Conservation (phyloP, 2,797 vertebrate genomes). For the Parauchenoglanis punctatus region DNA sequence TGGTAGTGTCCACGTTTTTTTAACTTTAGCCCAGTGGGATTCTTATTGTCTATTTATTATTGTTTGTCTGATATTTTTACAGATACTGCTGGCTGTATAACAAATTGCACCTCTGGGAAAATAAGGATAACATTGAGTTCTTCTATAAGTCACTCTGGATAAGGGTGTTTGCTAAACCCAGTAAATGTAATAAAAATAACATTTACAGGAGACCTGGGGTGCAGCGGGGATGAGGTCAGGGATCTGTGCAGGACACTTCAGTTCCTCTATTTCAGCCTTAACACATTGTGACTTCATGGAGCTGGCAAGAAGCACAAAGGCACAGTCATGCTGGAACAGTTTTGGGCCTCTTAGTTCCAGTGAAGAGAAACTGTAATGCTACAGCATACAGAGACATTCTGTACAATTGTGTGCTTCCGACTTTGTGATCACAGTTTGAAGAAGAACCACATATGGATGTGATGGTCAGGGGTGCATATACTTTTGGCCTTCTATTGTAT, state of each 20-base stretch:
- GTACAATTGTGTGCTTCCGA: not conserved
- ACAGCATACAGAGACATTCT: not conserved
- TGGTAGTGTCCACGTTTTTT: too few species aligned
- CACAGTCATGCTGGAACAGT: not conserved
- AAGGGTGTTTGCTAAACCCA: too few species aligned
- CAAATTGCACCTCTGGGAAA: too few species aligned
- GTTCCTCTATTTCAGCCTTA: not conserved
- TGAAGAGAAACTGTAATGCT: not conserved
- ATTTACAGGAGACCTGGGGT: not conserved
- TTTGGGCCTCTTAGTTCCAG: not conserved
- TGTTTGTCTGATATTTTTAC: too few species aligned
- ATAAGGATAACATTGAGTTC: too few species aligned
- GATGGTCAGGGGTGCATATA: not conserved
- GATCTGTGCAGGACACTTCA: not conserved
- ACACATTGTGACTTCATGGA: not conserved
- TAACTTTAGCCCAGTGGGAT: too few species aligned
- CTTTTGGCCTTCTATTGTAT: not conserved
- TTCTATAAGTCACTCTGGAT: too few species aligned
- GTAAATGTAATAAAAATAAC: too few species aligned
- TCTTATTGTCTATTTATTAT: too few species aligned
- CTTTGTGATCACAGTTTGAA: not conserved
- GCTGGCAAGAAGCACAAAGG: not conserved
- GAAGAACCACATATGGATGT: not conserved
- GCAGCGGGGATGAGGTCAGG: not conserved
- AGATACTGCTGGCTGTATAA: too few species aligned